phyloP scores from a whole-genome alignment of 2,888 invertebrate species.

The Tenthredo mesomela region DNA sequence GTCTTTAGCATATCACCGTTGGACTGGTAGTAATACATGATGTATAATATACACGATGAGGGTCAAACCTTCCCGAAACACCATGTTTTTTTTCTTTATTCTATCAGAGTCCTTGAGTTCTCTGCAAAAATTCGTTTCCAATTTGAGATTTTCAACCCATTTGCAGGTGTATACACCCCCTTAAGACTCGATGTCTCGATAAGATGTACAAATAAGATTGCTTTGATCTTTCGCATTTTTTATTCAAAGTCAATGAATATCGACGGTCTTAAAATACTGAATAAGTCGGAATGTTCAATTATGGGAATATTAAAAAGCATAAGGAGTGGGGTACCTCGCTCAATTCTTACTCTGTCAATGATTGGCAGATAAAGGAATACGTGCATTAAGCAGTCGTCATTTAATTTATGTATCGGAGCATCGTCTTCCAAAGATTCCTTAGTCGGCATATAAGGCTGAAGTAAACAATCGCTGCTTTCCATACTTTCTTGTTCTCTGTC shows the following conservation, averaged over 20 bases:
- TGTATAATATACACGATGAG: no score
- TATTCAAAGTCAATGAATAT: background rate
- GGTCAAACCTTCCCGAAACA: no score
- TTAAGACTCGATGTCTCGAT: no score
- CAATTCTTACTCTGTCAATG: slow-evolving; percentile 80
- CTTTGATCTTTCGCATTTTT: background rate
- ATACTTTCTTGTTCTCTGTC: slow-evolving; percentile 63
- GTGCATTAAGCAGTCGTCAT: slow-evolving; percentile 81
- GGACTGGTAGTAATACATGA: no score
- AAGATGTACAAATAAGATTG: background rate
- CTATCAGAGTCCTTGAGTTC: no score
- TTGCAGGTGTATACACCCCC: no score
- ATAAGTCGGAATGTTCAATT: background rate
- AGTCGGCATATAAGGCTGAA: slow-evolving; percentile 54
- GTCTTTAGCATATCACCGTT: no score
- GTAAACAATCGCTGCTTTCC: slow-evolving; percentile 59
- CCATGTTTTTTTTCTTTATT: no score
- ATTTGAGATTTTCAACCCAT: no score
- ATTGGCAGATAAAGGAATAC: slow-evolving; percentile 80
- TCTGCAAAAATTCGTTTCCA: no score
- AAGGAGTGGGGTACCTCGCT: slow-evolving; percentile 73
- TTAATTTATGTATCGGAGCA: slow-evolving; percentile 78
- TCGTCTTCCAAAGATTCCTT: slow-evolving; percentile 57
- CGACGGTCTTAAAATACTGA: background rate
- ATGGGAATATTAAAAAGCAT: background rate